Evolutionary conservation across 2,888 invertebrate species (phyloP).

Genomic region (Chalcis sispes): DNA sequence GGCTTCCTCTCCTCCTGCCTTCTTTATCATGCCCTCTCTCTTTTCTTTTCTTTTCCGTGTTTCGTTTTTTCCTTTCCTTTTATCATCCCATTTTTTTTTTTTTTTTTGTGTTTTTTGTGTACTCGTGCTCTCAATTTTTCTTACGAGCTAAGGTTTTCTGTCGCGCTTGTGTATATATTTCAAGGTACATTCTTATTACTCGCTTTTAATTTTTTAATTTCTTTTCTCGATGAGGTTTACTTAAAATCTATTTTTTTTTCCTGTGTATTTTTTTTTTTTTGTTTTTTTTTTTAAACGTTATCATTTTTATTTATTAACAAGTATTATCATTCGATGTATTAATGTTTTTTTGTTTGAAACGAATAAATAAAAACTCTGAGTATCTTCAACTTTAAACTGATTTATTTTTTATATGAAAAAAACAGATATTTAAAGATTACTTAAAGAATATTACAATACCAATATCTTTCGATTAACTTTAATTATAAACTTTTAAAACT

Average conservation of each 20-base stretch:
- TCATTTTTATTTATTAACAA: neutral
- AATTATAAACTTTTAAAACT: too few relatives aligned
- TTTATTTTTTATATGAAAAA: too few relatives aligned
- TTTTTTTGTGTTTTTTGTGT: neutral
- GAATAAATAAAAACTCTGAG: too few relatives aligned
- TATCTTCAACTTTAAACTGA: too few relatives aligned
- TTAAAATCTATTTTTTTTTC: neutral
- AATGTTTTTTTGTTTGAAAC: too few relatives aligned
- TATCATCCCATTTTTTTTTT: neutral
- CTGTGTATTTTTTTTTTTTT: neutral
- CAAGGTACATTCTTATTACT: neutral
- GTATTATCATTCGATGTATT: too few relatives aligned
- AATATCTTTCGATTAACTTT: too few relatives aligned
- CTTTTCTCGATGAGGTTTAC: neutral
- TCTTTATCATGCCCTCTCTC: neutral
- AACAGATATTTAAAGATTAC: too few relatives aligned
- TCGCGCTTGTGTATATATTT: neutral
- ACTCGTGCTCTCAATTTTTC: conserved; percentile 39
- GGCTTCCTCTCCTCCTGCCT: conserved; percentile 53
- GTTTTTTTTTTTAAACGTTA: neutral
- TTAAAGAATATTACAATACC: too few relatives aligned
- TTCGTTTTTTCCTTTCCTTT: conserved; percentile 1
- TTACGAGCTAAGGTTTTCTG: neutral
- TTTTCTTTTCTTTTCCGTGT: neutral
- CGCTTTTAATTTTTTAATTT: neutral